These are phyloP conservation scores for Hippocampus barbouri DNA, from an alignment of 2,113 vertebrate species.

Conservation along the genomic window DNA sequence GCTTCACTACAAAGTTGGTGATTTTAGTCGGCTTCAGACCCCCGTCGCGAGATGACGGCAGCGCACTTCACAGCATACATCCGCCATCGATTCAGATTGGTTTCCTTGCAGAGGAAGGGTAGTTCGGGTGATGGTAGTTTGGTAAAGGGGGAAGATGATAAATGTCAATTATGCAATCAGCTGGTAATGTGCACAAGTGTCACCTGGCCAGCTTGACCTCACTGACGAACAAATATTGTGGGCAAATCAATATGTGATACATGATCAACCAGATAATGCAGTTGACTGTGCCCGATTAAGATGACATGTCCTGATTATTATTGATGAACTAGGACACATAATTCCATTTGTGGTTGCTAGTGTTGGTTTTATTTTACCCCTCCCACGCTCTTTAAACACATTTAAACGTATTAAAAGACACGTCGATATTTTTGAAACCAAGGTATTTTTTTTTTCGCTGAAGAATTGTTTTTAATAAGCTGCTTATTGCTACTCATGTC, in stretches of 20 bases:
- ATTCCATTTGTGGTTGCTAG: not conserved
- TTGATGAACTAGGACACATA: not conserved
- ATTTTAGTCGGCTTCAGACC: too few relatives aligned
- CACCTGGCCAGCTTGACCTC: not conserved
- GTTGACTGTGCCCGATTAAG: not conserved
- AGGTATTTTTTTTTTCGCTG: not conserved
- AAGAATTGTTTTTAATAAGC: not conserved
- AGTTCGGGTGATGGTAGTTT: not conserved
- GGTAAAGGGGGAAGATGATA: not conserved
- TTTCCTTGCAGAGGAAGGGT: too few relatives aligned
- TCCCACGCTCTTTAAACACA: too few relatives aligned
- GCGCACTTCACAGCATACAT: too few relatives aligned
- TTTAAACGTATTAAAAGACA: too few relatives aligned
- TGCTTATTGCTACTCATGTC: not conserved
- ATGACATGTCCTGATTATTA: not conserved
- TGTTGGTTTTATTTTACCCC: not conserved
- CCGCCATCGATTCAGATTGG: too few relatives aligned
- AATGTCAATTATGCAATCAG: not conserved
- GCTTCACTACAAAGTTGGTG: too few relatives aligned
- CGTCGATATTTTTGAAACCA: too few relatives aligned
- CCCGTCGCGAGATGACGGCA: too few relatives aligned
- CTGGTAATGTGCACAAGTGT: constrained; percentile 1
- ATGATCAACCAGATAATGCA: constrained; percentile 1
- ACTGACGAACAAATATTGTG: not conserved
- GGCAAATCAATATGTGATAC: constrained; percentile 6